Evolutionary conservation across 2,888 invertebrate species (phyloP).

Genomic region (Raillietiella orientalis): DNA sequence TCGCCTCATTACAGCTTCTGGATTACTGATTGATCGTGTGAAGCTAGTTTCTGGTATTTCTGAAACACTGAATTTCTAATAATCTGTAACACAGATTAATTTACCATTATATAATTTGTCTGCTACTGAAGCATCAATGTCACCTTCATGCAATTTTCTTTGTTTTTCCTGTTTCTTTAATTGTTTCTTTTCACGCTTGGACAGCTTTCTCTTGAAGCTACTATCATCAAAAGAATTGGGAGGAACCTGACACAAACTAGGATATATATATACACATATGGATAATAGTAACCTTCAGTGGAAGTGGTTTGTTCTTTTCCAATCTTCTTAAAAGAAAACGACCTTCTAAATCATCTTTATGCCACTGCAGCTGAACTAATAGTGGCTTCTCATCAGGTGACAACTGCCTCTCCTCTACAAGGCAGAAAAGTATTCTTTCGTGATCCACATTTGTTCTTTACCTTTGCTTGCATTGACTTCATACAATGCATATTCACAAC

Average conservation of each 20-base stretch:
- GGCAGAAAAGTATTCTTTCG: constrained; percentile 8
- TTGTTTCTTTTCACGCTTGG: constrained; percentile 91
- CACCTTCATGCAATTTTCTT: constrained; percentile 20
- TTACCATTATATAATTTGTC: constrained; percentile 65
- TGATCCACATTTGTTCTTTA: constrained; percentile 10
- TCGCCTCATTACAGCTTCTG: constrained; percentile 95
- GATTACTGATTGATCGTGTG: constrained; percentile 94
- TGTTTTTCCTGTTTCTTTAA: constrained; percentile 75
- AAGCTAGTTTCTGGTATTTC: constrained; percentile 94
- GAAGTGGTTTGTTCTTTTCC: neutral
- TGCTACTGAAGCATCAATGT: constrained; percentile 36
- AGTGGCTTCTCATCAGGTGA: constrained; percentile 76
- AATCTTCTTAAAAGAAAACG: constrained; percentile 59
- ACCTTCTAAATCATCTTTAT: constrained; percentile 91
- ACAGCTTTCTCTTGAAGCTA: constrained; percentile 68
- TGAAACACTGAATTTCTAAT: constrained; percentile 13
- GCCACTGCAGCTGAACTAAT: constrained; percentile 93
- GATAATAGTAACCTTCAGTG: constrained; percentile 1
- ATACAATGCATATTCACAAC: constrained; percentile 27
- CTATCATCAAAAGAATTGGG: no score
- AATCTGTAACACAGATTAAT: constrained; percentile 5
- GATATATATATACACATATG: neutral
- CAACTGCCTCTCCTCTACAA: constrained; percentile 51
- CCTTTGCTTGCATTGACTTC: constrained; percentile 39
- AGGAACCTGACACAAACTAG: neutral